A percentile compares a stretch with the other conserved stretches of the same genome.
Conservation (phyloP, 2,113 vertebrate genomes). For the Pterophyllum scalare region DNA sequence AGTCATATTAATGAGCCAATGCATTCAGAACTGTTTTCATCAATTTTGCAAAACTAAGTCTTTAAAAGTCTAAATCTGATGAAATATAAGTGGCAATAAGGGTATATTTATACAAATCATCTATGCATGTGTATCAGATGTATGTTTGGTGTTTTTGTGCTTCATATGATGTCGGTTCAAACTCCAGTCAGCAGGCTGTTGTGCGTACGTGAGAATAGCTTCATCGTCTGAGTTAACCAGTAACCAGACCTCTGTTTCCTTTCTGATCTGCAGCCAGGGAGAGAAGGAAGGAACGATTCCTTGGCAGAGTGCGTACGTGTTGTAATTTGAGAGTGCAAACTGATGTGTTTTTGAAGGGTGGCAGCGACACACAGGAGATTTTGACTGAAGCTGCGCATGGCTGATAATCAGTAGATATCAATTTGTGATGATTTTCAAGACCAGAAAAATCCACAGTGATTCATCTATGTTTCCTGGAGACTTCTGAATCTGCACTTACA, state of each 20-base stretch:
- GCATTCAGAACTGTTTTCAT: too few species aligned
- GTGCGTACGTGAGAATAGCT: conserved; percentile 40
- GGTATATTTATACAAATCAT: background rate
- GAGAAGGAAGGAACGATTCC: background rate
- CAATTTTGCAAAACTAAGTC: background rate
- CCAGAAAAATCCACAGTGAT: background rate
- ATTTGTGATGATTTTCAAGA: background rate
- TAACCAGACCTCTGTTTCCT: conserved; percentile 33
- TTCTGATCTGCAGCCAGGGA: conserved; percentile 23
- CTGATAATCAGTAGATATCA: conserved; percentile 2
- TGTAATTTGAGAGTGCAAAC: conserved; percentile 1
- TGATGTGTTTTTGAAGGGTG: background rate
- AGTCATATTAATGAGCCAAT: too few species aligned
- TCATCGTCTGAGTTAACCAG: conserved; percentile 40
- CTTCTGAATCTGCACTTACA: background rate
- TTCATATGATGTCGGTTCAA: background rate
- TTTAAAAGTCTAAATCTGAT: background rate
- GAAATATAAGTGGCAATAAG: background rate
- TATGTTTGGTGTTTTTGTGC: background rate
- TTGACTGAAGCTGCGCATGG: background rate
- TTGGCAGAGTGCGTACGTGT: background rate
- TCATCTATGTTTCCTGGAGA: background rate
- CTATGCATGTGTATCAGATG: background rate
- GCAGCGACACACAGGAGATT: background rate
- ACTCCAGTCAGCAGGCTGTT: conserved; percentile 14